These are phyloP conservation scores for Homalodisca vitripennis DNA, from an alignment of 1,140 invertebrate genomes.

Conservation along the genomic window DNA sequence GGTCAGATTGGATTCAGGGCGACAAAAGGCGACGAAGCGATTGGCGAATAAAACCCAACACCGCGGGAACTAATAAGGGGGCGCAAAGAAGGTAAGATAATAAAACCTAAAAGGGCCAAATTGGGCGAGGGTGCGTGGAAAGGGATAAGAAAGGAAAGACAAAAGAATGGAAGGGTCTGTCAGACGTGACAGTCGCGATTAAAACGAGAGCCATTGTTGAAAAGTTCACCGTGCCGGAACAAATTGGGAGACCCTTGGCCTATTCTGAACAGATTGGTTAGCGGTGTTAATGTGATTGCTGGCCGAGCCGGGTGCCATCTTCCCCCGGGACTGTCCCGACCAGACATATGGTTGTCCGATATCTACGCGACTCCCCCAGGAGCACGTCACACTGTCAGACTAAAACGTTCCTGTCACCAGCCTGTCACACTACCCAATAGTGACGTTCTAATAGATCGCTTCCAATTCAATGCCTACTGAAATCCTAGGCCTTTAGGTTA, in stretches of 20 bases:
- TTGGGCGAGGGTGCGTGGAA: conserved; percentile 9
- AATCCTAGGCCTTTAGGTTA: too few relatives aligned
- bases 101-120: conserved; percentile 23
- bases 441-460: too few relatives aligned
- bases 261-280: conserved; percentile 28
- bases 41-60: too few relatives aligned
- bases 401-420: too few relatives aligned
- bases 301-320: not conserved
- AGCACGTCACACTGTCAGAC: too few relatives aligned
- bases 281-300: conserved; percentile 30
- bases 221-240: conserved; percentile 22
- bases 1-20: not conserved
- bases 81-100: conserved; percentile 21
- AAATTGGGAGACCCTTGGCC: conserved; percentile 27
- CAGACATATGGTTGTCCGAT: conserved; percentile 6
- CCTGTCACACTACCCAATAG: too few relatives aligned
- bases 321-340: conserved; percentile 26
- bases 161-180: conserved; percentile 27
- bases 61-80: not conserved
- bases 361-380: too few relatives aligned
- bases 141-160: conserved; percentile 23
- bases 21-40: not conserved
- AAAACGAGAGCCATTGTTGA: conserved; percentile 17
- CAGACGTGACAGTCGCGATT: conserved; percentile 25
- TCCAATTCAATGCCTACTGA: too few relatives aligned